Conservation (phyloP, 2,113 vertebrate genomes). For the Brachyhypopomus gauderio region DNA sequence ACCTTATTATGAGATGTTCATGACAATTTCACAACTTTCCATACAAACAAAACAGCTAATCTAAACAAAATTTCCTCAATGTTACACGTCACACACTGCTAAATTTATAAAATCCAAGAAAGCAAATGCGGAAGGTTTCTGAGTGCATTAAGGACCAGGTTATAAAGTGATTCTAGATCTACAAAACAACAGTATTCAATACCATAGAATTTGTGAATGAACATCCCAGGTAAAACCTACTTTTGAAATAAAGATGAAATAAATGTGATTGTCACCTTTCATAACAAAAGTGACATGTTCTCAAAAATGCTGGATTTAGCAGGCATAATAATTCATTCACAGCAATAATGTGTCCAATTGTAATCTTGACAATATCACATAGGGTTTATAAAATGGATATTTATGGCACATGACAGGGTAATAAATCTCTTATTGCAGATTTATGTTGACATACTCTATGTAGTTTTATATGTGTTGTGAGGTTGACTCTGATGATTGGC, state of each 20-base stretch:
- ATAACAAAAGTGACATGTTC: background rate
- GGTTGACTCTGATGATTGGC: constrained; percentile 16
- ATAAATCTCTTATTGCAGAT: constrained; percentile 30
- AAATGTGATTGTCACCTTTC: background rate
- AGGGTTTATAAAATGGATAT: constrained; percentile 17
- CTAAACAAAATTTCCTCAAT: too few relatives aligned
- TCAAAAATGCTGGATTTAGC: background rate
- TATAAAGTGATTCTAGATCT: too few relatives aligned
- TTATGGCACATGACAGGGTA: constrained; percentile 26
- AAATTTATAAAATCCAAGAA: too few relatives aligned
- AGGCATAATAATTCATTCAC: constrained; percentile 1
- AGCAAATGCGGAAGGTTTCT: too few relatives aligned
- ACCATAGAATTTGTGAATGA: background rate
- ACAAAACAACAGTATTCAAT: too few relatives aligned
- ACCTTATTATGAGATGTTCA: too few relatives aligned
- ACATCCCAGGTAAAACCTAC: background rate
- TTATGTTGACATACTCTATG: constrained; percentile 36
- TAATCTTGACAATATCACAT: constrained; percentile 22
- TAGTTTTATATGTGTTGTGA: constrained; percentile 34
- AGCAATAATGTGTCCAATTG: background rate
- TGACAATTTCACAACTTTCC: too few relatives aligned
- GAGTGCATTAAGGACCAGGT: too few relatives aligned
- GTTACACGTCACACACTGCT: too few relatives aligned
- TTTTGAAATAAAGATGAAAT: constrained; percentile 3
- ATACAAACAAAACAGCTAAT: too few relatives aligned